Conservation (phyloP, 1,140 invertebrate species). For the Diachasma alloeum region DNA sequence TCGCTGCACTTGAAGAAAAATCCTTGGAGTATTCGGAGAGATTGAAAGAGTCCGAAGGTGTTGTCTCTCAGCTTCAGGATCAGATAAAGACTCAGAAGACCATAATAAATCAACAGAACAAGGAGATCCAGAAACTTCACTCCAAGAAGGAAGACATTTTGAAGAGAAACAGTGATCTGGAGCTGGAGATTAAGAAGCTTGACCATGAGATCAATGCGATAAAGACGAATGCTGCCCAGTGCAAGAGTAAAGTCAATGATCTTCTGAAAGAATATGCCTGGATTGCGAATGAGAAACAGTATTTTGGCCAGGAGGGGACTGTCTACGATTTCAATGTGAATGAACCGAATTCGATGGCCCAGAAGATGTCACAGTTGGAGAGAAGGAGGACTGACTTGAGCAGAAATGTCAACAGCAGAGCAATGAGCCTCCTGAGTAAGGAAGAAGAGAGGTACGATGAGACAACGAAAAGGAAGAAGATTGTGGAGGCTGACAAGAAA, state of each 20-base stretch:
- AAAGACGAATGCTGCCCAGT: conserved; percentile 53
- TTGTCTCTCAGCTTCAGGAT: conserved; percentile 67
- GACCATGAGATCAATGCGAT: conserved; percentile 75
- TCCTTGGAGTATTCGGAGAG: conserved; percentile 62
- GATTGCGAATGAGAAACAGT: conserved; percentile 82
- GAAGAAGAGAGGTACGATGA: conserved; percentile 88
- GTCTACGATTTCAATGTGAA: conserved; percentile 60
- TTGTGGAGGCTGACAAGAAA: conserved; percentile 86
- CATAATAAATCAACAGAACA: conserved; percentile 76
- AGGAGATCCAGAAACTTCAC: conserved; percentile 74
- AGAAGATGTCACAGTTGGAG: conserved; percentile 70
- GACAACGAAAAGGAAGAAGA: conserved; percentile 80
- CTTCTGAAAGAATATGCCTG: conserved; percentile 73
- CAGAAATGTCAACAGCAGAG: conserved; percentile 83
- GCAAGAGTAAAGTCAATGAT: conserved; percentile 59
- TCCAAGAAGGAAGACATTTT: conserved; percentile 75
- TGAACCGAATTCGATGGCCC: conserved; percentile 63
- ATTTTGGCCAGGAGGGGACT: conserved; percentile 75
- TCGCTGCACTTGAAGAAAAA: conserved; percentile 64
- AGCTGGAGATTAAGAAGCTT: conserved; percentile 82
- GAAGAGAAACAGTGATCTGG: conserved; percentile 71
- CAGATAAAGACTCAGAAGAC: conserved; percentile 80
- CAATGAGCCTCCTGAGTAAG: conserved; percentile 84
- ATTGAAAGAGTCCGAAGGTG: conserved; percentile 62
- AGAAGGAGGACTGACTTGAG: conserved; percentile 78